A percentile compares a stretch with the other conserved stretches of the same genome.
These are phyloP conservation scores for Diadromus collaris DNA, from an alignment of 2,888 invertebrate genomes.

Conservation along the genomic window DNA sequence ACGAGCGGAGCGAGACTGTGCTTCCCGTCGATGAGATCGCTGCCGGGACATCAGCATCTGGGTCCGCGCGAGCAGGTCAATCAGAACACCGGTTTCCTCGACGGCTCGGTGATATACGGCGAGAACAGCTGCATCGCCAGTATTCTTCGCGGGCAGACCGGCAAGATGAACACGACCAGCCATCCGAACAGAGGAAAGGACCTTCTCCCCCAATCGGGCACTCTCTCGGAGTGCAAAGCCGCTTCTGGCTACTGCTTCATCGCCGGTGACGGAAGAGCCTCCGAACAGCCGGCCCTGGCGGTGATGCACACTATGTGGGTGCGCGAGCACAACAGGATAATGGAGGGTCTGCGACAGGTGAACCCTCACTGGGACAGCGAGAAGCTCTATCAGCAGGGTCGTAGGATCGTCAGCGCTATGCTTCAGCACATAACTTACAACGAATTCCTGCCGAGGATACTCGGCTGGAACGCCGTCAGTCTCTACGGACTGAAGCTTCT, in stretches of 20 bases:
- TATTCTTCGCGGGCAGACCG: conserved; percentile 89
- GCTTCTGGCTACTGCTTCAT: conserved; percentile 93
- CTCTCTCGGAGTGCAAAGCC: conserved; percentile 94
- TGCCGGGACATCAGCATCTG: conserved; percentile 94
- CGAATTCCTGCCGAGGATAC: conserved; percentile 93
- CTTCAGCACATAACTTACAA: conserved; percentile 92
- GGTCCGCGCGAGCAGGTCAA: conserved; percentile 96
- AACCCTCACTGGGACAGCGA: conserved; percentile 96
- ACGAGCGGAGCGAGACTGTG: conserved; percentile 92
- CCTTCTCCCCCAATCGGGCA: conserved; percentile 88
- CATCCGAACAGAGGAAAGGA: conserved; percentile 89
- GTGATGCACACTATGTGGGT: conserved; percentile 94
- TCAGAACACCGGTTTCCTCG: conserved; percentile 95
- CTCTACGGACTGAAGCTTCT: conserved; percentile 92
- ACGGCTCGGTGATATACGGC: conserved; percentile 94
- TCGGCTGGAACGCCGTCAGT: conserved; percentile 95
- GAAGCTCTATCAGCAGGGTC: conserved; percentile 89
- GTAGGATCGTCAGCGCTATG: conserved; percentile 89
- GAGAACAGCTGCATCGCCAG: conserved; percentile 92
- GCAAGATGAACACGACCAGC: conserved; percentile 90
- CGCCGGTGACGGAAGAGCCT: conserved; percentile 94
- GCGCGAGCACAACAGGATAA: conserved; percentile 94
- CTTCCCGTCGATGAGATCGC: conserved; percentile 96
- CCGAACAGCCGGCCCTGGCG: conserved; percentile 95
- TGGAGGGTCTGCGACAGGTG: conserved; percentile 88